Evolutionary conservation across 2,888 invertebrate genomes (phyloP), one percentile per base, ranked within the genome.

Genomic region (Parascotia fuliginaria): DNA sequence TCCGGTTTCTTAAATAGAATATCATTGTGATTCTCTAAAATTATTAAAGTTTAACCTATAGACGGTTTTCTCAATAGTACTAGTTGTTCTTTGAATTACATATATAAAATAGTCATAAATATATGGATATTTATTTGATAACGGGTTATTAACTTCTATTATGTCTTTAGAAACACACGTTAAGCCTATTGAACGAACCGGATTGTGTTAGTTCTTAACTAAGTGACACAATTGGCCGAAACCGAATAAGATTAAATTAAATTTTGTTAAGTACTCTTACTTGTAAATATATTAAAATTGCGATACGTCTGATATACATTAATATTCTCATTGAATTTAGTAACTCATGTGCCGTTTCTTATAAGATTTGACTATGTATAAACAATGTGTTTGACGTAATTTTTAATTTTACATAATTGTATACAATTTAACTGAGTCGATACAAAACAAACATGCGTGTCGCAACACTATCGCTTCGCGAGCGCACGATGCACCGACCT

Each of bases 401-500:
- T 42, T 37, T 41, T 34, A 34, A 24, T 45, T 28, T 29, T 13
- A 42, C 47, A 52, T 38, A 36, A 52, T 7, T 48, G 29, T 36
- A 39, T 27, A 56, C 48, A 48, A 19, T 19, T 2, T 5, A 5
- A 53, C 32, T 28, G 40, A 49, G 62, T 69, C 70, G 61, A 70
- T 65, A 55, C 44, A 43, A 45, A 42, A 65, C 55, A 55, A 41
- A 56, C 60, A 48, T 49, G 38, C 53, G 46, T 66, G 70, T 75
- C 79, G 32, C 90, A 76, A 75, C 87, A 84, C 90, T 90, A 82
- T 47, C 63, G 39, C 29, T 55, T 58, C 65, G 66, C 70, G 73
- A 55, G 64, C 66, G 67, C 63, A 62, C 79, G 65, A 81, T 85
- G 85, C 85, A 85, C 87, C 81, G 86, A 84, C 75, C 77, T 71